phyloP scores from a whole-genome alignment of 2,888 invertebrate species.

The Scaptomyza caliginosa region DNA sequence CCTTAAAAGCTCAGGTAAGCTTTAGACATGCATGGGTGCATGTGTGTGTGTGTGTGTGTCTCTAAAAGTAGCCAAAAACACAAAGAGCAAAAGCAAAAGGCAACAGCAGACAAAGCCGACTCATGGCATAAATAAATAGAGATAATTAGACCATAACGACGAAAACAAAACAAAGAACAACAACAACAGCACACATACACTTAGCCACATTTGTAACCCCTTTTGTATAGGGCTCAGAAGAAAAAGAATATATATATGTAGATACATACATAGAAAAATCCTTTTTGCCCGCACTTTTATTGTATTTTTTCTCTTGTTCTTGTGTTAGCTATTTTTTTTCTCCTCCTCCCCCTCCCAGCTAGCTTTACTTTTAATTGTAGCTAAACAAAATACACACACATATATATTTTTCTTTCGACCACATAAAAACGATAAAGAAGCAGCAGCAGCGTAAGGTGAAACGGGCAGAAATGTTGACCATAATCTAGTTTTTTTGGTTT shows the following conservation, averaged over 20 bases:
- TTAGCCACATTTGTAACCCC: slow-evolving; percentile 41
- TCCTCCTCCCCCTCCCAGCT: too few species aligned
- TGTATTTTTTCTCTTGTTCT: not conserved
- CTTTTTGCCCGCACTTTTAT: slow-evolving; percentile 28
- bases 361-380: slow-evolving; percentile 43
- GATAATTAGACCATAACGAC: slow-evolving; percentile 79
- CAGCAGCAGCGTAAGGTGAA: slow-evolving; percentile 6
- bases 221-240: slow-evolving; percentile 26
- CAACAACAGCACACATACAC: slow-evolving; percentile 14
- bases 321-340: slow-evolving; percentile 6
- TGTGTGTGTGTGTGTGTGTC: slow-evolving; percentile 14
- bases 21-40: not conserved
- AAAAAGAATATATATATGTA: not conserved
- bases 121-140: slow-evolving; percentile 77
- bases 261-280: slow-evolving; percentile 7
- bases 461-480: slow-evolving; percentile 55
- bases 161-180: slow-evolving; percentile 49
- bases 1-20: slow-evolving; percentile 68
- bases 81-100: slow-evolving; percentile 17
- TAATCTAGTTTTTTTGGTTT: slow-evolving; percentile 44
- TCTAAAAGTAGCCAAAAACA: slow-evolving; percentile 42
- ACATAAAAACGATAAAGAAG: slow-evolving; percentile 16
- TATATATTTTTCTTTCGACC: slow-evolving; percentile 22
- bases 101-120: slow-evolving; percentile 34
- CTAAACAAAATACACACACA: slow-evolving; percentile 12